These are phyloP conservation scores for Oxyura jamaicensis DNA, from an alignment of 2,113 vertebrate genomes.

Conservation along the genomic window DNA sequence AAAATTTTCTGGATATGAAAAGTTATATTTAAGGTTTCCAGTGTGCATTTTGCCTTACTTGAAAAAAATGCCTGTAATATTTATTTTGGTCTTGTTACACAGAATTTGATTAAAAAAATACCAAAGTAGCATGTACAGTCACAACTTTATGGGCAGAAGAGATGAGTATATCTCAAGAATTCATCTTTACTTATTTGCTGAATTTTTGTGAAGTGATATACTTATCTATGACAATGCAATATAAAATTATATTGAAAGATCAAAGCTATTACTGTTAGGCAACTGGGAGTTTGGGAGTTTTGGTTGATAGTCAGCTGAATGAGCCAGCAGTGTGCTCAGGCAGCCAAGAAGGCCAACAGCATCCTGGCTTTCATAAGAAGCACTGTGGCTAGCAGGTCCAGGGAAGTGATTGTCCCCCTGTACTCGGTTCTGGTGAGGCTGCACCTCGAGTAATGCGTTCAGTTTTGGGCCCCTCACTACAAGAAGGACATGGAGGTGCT, in stretches of 20 bases:
- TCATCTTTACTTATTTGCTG: neutral
- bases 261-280: neutral
- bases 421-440: no score
- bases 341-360: no score
- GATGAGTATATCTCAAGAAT: neutral
- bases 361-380: no score
- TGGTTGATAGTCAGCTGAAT: no score
- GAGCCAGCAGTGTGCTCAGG: no score
- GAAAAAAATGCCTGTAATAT: neutral
- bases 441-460: no score
- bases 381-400: no score
- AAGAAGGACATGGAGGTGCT: no score
- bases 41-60: neutral
- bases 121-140: neutral
- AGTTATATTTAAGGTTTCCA: neutral
- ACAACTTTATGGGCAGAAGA: neutral
- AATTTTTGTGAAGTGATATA: neutral
- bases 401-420: no score
- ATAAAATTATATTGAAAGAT: neutral
- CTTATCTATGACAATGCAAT: neutral
- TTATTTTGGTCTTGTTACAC: neutral
- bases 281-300: neutral
- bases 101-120: neutral
- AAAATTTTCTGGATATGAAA: neutral
- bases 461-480: no score